Conservation (phyloP, 2,113 vertebrate genomes). For the Ameiurus melas region DNA sequence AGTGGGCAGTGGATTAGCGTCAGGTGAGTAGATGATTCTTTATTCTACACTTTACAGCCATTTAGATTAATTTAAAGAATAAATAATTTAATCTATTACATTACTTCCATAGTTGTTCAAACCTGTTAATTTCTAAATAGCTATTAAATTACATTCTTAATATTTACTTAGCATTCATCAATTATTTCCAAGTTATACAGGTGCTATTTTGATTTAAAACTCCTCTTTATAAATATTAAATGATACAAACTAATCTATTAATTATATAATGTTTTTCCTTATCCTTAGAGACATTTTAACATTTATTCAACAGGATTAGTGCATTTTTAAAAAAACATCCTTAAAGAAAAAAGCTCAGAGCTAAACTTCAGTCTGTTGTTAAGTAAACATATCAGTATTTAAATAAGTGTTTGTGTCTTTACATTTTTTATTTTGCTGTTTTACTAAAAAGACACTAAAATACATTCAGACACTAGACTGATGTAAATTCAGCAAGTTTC, state of each 20-base stretch:
- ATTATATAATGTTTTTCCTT: background rate
- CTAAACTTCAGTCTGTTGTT: background rate
- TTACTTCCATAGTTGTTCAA: background rate
- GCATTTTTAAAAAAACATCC: background rate
- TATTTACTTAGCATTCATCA: too few relatives aligned
- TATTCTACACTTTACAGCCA: background rate
- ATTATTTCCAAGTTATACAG: background rate
- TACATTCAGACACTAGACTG: background rate
- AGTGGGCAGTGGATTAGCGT: background rate
- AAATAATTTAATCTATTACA: background rate
- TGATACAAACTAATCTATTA: background rate
- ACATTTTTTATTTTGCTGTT: background rate
- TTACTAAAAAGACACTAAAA: background rate
- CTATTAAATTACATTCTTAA: background rate
- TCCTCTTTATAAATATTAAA: background rate
- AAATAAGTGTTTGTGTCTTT: background rate
- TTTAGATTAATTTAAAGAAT: background rate
- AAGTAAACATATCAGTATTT: background rate
- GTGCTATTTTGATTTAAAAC: background rate
- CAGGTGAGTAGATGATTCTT: conserved; percentile 17
- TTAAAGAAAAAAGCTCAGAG: background rate
- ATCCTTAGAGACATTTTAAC: background rate
- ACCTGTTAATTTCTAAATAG: background rate
- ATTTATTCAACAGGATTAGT: background rate
- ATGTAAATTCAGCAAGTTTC: background rate